Percentiles rank a stretch among this genome's conserved stretches.
These are phyloP conservation scores for Neoseiulus cucumeris DNA, from an alignment of 1,140 invertebrate genomes.

Conservation along the genomic window DNA sequence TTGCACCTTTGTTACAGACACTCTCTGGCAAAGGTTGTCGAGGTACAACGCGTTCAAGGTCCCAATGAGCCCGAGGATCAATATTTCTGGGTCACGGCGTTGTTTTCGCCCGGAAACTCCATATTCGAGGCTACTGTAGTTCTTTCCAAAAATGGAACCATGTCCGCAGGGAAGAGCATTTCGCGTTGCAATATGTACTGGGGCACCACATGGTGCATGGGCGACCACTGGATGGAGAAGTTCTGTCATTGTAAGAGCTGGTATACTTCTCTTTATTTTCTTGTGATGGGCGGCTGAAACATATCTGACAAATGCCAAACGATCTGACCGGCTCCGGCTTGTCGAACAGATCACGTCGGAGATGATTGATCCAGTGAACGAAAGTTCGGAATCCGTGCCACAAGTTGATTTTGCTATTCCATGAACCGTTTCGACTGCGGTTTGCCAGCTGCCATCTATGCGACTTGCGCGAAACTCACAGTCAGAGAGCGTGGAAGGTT, in stretches of 20 bases:
- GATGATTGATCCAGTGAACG: too few relatives aligned
- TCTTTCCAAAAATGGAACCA: neutral
- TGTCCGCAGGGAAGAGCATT: neutral
- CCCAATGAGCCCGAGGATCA: neutral
- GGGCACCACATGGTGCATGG: neutral
- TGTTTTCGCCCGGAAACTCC: neutral
- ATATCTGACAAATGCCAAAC: too few relatives aligned
- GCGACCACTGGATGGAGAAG: slow-evolving; percentile 3
- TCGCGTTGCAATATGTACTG: slow-evolving; percentile 10
- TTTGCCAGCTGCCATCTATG: too few relatives aligned
- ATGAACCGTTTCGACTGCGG: too few relatives aligned
- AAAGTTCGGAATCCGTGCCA: too few relatives aligned
- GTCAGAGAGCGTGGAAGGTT: too few relatives aligned
- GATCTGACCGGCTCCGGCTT: too few relatives aligned
- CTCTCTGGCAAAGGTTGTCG: neutral
- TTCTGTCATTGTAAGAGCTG: slow-evolving; percentile 5
- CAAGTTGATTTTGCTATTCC: too few relatives aligned
- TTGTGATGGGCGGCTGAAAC: neutral
- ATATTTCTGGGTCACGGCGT: neutral
- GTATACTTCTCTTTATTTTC: neutral
- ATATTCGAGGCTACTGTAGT: neutral
- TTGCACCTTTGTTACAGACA: neutral
- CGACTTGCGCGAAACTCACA: too few relatives aligned
- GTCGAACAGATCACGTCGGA: too few relatives aligned
- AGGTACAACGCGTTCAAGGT: neutral